Evolutionary conservation across 2,113 vertebrate species (phyloP), one percentile per base, ranked within the genome.

Genomic region (Ophiodon elongatus): DNA sequence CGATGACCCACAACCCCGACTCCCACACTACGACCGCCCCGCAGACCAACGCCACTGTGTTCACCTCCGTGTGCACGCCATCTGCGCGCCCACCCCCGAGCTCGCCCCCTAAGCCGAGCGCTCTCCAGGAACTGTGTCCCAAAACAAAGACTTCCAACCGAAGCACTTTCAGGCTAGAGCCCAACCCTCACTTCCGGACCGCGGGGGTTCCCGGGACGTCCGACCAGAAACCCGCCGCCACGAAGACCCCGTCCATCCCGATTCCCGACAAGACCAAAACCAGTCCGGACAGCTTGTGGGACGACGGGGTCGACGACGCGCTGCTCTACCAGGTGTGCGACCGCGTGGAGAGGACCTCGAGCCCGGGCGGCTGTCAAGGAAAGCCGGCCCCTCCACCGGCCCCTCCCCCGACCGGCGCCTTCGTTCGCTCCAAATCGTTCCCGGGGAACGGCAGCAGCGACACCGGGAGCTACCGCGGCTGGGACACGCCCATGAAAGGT

Each of bases 281-380:
- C 39, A 47, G 83, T 57, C 83, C 88, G 7, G 80, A 89, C 76
- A 87, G 86, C 74, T 90, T 94, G 62, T 99, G 97, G 97, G 97
- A 96, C 72, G 90, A 95, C 7, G 77, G 77, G 33, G 96, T 95
- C 6, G 97, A 98, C 8, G 97, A 98, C 60, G 95, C 96, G 41
- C 91, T 99, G 83, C 90, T 99, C 8, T 98, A 96, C 93, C 96
- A 97, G 92, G 95, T 95, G 13, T 99, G 98, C 91, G 97, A 98
- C 91, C 95, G 95, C 37, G 83, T 98, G 79, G 98, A 99, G 94
- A 96, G 91, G 89, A 93, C 94, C 84, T 96, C 95, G 27, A 69
- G 15, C 59, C 56, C 63, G 21, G 5, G n/a, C 9, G 33, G 27
- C 77, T n/a, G 25, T 70, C 83, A 79, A 65, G 27, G 69, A 35